These are phyloP conservation scores for Seira sanloemensis DNA, from an alignment of 2,888 invertebrate genomes.

Conservation along the genomic window DNA sequence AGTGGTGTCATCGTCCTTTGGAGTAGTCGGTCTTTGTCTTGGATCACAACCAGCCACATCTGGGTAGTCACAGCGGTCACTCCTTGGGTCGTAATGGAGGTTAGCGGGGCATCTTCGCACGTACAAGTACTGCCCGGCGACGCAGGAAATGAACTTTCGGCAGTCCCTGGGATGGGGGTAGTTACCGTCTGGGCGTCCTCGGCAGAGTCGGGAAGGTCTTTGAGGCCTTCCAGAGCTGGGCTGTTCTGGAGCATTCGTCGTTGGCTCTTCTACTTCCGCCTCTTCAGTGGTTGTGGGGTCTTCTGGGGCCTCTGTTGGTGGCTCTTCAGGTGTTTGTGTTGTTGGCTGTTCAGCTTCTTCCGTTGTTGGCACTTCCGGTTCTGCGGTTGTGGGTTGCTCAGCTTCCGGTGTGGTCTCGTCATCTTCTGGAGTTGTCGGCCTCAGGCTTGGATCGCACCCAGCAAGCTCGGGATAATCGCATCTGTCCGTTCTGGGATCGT, in stretches of 20 bases:
- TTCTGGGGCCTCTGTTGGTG: neutral
- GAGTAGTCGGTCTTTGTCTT: neutral
- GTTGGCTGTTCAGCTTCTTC: neutral
- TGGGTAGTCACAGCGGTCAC: conserved; percentile 31
- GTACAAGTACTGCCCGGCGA: conserved; percentile 22
- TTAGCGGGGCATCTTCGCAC: conserved; percentile 28
- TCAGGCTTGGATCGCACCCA: neutral
- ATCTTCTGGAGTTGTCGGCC: neutral
- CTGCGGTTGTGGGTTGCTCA: neutral
- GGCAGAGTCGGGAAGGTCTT: conserved; percentile 1
- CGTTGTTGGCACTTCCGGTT: neutral
- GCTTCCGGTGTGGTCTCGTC: neutral
- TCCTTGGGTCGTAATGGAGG: conserved; percentile 30
- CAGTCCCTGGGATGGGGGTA: conserved; percentile 33
- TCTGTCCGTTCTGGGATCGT: conserved; percentile 1
- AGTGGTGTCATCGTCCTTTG: neutral
- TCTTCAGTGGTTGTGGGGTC: neutral
- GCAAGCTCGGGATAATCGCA: conserved; percentile 8
- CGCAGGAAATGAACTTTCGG: conserved; percentile 32
- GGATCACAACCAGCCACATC: conserved; percentile 33
- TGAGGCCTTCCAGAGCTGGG: neutral
- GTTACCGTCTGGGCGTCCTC: conserved; percentile 22
- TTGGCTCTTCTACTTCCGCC: neutral
- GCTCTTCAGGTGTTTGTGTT: neutral
- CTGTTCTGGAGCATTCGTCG: neutral